These are phyloP conservation scores for Molossus molossus DNA, from an alignment of 2,797 vertebrate species.

Conservation along the genomic window DNA sequence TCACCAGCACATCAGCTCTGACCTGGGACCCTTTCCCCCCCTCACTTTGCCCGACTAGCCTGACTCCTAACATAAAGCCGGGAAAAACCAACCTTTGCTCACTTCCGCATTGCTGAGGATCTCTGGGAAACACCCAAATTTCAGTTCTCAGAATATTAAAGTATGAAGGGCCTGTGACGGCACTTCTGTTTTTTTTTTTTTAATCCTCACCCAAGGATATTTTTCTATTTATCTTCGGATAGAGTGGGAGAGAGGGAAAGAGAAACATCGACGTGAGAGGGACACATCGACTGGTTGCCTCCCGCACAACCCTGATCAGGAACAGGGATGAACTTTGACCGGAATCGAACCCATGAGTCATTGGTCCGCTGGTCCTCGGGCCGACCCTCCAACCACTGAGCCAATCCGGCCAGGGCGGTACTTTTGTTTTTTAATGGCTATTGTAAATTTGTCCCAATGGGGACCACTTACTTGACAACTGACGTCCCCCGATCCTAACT, in stretches of 20 bases:
- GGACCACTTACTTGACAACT: background rate
- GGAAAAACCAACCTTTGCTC: background rate
- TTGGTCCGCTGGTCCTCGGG: too few species aligned
- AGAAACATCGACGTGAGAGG: too few species aligned
- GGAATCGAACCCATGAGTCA: too few species aligned
- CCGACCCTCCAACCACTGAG: too few species aligned
- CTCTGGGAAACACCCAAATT: background rate
- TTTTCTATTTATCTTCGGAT: too few species aligned
- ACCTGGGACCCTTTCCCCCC: background rate
- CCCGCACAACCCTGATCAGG: too few species aligned
- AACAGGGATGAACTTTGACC: too few species aligned
- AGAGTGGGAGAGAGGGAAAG: too few species aligned
- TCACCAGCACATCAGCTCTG: background rate
- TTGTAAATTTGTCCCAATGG: background rate
- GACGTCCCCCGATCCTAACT: background rate
- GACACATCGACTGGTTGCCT: too few species aligned
- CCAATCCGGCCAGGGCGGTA: too few species aligned
- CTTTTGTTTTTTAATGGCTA: background rate
- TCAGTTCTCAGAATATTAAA: constrained; percentile 14
- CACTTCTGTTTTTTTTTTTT: background rate
- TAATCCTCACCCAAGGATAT: too few species aligned
- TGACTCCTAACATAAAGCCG: background rate
- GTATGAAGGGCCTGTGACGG: background rate
- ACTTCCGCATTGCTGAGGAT: background rate
- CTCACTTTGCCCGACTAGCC: background rate